These are phyloP conservation scores for Phacellophora camtschatica DNA, from an alignment of 30 jellyfish, hydroid and myxozoan genomes.

Conservation along the genomic window DNA sequence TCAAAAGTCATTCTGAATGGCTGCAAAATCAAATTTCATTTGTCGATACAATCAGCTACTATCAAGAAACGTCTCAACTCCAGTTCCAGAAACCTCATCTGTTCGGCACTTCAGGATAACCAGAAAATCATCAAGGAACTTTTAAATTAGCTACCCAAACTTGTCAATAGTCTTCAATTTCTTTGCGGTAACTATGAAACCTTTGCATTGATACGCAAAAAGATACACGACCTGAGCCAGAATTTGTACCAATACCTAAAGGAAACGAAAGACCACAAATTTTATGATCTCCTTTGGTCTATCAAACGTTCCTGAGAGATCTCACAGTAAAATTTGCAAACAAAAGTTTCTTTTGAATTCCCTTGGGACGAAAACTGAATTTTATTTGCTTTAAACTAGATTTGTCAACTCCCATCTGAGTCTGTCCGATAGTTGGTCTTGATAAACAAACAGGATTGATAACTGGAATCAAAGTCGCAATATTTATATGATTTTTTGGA, in stretches of 20 bases:
- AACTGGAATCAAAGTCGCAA: constrained; percentile 8
- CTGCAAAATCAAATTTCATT: background rate
- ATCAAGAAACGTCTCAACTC: background rate
- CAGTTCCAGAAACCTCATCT: background rate
- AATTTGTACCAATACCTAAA: background rate
- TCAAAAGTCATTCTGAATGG: background rate
- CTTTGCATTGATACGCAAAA: background rate
- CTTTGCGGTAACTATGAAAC: background rate
- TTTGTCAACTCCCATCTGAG: background rate
- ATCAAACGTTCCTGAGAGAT: constrained; percentile 11
- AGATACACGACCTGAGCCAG: background rate
- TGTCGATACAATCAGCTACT: background rate
- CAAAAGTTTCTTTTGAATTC: constrained; percentile 15
- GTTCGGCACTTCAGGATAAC: background rate
- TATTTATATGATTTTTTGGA: background rate
- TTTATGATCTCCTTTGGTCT: background rate
- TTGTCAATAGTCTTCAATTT: background rate
- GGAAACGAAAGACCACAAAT: background rate
- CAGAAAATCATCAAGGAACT: background rate
- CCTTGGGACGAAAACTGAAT: background rate
- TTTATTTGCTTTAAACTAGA: background rate
- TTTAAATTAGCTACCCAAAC: background rate
- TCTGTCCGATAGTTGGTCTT: background rate
- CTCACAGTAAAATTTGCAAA: constrained; percentile 26
- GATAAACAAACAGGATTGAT: constrained; percentile 2